Evolutionary conservation across 2,888 invertebrate species (phyloP), one percentile per base, ranked within the genome.

Genomic region (Dichetophora obliterata): DNA sequence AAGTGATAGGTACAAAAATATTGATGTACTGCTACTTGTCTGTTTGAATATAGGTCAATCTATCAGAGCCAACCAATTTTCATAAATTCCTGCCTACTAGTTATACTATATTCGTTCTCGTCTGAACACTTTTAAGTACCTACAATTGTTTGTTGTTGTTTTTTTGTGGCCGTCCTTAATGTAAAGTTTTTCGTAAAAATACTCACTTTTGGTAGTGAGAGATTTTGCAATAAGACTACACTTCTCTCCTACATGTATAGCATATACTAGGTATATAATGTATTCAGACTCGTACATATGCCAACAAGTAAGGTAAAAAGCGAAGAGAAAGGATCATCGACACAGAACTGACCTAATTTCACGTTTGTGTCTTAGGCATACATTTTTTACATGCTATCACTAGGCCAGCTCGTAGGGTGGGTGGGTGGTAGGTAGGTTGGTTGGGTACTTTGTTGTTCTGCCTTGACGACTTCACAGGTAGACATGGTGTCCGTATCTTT

Each of bases 261-360:
- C 69, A 75, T 76, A 75, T 59, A 31, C 71, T 11, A 24, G 71
- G 71, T 50, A 77, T 19, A 61, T 19, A 71, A 24, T 71, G 37
- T 65, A 57, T 75, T 70, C n/a, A n/a, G n/a, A n/a, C 75, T 69
- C 66, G 27, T 73, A 52, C 54, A 75, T 48, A n/a, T n/a, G 63
- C 19, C 81, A 75, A 19, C 19, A 48, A 43, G 24, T 22, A 78
- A 59, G 22, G 48, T 71, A 74, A 63, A 81, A 75, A 71, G 80
- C 79, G 81, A 82, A 81, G 82, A 81, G 83, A 87, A 88, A 87
- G 88, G 88, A 89, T 88, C 88, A 89, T 88, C 88, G 89, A 88
- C 89, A 89, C 88, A 87, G 84, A 86, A 87, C 86, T 89, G 89
- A 88, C 89, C 89, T 88, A 89, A 88, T 88, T 89, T 88, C 84